A percentile compares a stretch with the other conserved stretches of the same genome.
phyloP scores from a whole-genome alignment of 2,797 vertebrate species.

The Poecilia picta region DNA sequence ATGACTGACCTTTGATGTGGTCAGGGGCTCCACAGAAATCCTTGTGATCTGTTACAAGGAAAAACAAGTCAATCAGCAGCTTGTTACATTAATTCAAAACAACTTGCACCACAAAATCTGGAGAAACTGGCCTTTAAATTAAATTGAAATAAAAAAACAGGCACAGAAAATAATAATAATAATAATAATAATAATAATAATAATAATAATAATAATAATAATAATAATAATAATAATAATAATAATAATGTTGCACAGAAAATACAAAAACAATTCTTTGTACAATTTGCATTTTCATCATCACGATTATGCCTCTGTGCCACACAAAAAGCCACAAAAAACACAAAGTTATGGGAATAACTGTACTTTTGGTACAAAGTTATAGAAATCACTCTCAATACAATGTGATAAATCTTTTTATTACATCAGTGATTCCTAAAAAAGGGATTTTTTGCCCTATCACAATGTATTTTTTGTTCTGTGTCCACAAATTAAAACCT shows the following conservation, averaged over 20 bases:
- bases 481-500: neutral
- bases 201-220: neutral
- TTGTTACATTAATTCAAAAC: neutral
- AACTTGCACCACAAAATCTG: neutral
- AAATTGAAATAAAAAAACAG: neutral
- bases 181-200: too few relatives aligned
- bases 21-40: slow-evolving; percentile 4
- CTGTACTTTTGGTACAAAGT: too few relatives aligned
- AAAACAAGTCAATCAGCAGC: neutral
- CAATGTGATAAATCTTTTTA: neutral
- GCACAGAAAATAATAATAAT: neutral
- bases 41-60: neutral
- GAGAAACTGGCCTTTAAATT: neutral
- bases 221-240: too few relatives aligned
- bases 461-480: neutral
- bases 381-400: too few relatives aligned
- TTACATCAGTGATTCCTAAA: neutral
- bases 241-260: neutral
- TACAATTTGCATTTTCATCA: slow-evolving; percentile 8
- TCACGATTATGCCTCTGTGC: neutral
- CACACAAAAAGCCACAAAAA: neutral
- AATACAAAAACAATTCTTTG: neutral
- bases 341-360: too few relatives aligned
- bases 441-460: neutral
- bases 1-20: neutral